Evolutionary conservation across 2,888 invertebrate genomes (phyloP).

Genomic region (Rhagonycha lutea): DNA sequence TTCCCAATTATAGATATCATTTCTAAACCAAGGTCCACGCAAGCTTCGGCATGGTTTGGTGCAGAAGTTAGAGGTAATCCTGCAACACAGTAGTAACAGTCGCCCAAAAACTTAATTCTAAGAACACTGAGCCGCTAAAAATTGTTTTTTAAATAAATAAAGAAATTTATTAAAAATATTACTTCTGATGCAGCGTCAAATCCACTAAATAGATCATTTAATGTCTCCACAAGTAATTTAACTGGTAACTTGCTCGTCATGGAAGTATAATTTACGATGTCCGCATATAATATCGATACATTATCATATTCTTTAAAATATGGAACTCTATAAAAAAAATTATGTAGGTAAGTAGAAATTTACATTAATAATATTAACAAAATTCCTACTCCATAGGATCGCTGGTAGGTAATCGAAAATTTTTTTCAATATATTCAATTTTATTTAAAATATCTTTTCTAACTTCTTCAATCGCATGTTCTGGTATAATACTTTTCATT

Average conservation of each 20-base stretch:
- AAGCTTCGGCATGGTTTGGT: constrained; percentile 83
- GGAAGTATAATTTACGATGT: constrained; percentile 91
- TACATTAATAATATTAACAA: background rate
- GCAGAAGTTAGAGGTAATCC: constrained; percentile 76
- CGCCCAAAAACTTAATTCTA: constrained; percentile 90
- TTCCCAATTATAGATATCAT: constrained; percentile 91
- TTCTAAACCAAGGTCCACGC: constrained; percentile 86
- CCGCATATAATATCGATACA: constrained; percentile 89
- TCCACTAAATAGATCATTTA: constrained; percentile 88
- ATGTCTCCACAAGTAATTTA: constrained; percentile 79
- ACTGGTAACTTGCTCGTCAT: constrained; percentile 83
- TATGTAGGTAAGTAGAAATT: background rate
- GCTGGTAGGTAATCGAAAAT: constrained; percentile 32
- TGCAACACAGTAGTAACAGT: constrained; percentile 92
- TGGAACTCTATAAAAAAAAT: constrained; percentile 66
- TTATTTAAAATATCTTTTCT: constrained; percentile 59
- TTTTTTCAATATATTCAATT: constrained; percentile 53
- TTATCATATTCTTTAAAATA: constrained; percentile 87
- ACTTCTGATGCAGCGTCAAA: constrained; percentile 92
- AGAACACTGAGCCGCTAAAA: constrained; percentile 73
- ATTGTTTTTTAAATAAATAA: constrained; percentile 26
- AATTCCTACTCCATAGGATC: constrained; percentile 55
- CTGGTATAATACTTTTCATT: constrained; percentile 83
- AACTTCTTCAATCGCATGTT: constrained; percentile 74
- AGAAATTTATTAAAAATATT: constrained; percentile 23